Conservation (phyloP, 2,113 vertebrate species). For the human region GRCh38 chrX:98248501-98249000, state of each 20-base stretch:
- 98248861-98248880: not conserved
- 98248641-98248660: slow-evolving; percentile 56
- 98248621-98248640: slow-evolving; percentile 14
- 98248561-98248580: not conserved
- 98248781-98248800: slow-evolving; percentile 37
- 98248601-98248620: not conserved
- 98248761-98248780: slow-evolving; percentile 36
- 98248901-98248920: not conserved
- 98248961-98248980: not conserved
- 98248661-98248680: slow-evolving; percentile 28
- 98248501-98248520: not conserved
- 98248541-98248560: not conserved
- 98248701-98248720: slow-evolving; percentile 46
- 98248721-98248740: not conserved
- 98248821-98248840: not conserved
- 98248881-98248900: not conserved
- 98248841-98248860: not conserved
- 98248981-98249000: not conserved
- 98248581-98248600: not conserved
- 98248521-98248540: slow-evolving; percentile 17
- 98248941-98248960: not conserved
- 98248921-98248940: not conserved
- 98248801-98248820: slow-evolving; percentile 39
- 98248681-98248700: slow-evolving; percentile 16
- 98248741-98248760: slow-evolving; percentile 15